A percentile compares a stretch with the other conserved stretches of the same genome.
These are phyloP conservation scores for Drosophila arizonae DNA, from an alignment of 1,140 invertebrate species.

Conservation along the genomic window DNA sequence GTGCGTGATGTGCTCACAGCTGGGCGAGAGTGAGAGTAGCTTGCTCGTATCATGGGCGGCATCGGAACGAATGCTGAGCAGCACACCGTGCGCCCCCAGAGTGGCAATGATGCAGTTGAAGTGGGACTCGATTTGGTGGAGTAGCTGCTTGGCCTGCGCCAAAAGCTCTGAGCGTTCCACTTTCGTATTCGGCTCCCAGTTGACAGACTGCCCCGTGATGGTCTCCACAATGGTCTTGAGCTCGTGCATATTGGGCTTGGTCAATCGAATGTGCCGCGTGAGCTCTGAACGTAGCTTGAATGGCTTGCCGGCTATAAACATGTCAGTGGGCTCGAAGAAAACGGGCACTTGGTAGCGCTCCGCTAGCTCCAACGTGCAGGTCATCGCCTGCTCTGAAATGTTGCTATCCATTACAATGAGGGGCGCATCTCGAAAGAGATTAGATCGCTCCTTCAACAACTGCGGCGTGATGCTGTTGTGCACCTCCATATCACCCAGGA, in stretches of 20 bases:
- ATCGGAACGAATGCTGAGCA: constrained; percentile 78
- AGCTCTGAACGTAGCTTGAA: constrained; percentile 77
- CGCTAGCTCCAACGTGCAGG: constrained; percentile 86
- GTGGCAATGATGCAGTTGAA: constrained; percentile 85
- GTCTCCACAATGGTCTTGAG: constrained; percentile 84
- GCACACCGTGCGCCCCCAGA: constrained; percentile 84
- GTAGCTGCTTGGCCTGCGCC: constrained; percentile 40
- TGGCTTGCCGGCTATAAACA: constrained; percentile 85
- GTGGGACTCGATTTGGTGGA: constrained; percentile 62
- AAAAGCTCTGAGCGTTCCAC: constrained; percentile 39
- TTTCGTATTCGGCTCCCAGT: constrained; percentile 18
- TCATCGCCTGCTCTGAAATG: constrained; percentile 87
- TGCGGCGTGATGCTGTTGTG: constrained; percentile 88
- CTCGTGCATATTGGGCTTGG: constrained; percentile 90
- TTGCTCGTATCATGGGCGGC: constrained; percentile 52
- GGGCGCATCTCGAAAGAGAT: constrained; percentile 85
- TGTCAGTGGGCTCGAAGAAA: constrained; percentile 88
- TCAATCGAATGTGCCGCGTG: constrained; percentile 84
- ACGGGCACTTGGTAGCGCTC: constrained; percentile 86
- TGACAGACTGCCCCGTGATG: constrained; percentile 38
- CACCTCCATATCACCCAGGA: constrained; percentile 92
- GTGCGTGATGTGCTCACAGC: constrained; percentile 40
- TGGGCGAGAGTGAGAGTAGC: constrained; percentile 34
- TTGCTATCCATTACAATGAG: constrained; percentile 93
- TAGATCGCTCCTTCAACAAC: constrained; percentile 84